A percentile compares a stretch with the other conserved stretches of the same genome.
These are phyloP conservation scores for Patella pellucida DNA, from an alignment of 2,888 invertebrate species.

Conservation along the genomic window DNA sequence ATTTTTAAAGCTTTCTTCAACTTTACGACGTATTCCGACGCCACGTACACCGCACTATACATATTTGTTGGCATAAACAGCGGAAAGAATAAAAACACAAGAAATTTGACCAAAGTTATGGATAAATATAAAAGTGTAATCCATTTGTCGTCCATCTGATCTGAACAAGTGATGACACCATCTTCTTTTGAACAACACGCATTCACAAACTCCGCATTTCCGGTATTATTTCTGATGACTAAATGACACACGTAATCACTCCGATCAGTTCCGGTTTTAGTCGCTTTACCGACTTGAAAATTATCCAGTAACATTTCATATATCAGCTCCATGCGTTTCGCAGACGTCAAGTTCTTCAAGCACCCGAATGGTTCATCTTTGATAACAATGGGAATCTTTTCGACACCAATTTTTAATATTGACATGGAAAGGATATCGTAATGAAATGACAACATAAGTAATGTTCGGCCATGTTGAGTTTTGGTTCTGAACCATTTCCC, in stretches of 20 bases:
- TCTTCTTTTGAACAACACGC: slow-evolving; percentile 54
- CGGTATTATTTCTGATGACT: slow-evolving; percentile 44
- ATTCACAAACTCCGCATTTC: slow-evolving; percentile 57
- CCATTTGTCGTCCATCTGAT: slow-evolving; percentile 55
- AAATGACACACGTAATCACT: slow-evolving; percentile 58
- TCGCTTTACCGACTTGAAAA: slow-evolving; percentile 22
- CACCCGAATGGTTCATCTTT: slow-evolving; percentile 61
- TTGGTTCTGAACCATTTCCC: slow-evolving; percentile 63
- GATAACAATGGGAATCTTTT: slow-evolving; percentile 50
- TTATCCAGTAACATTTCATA: slow-evolving; percentile 49
- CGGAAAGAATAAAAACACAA: slow-evolving; percentile 62
- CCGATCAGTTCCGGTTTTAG: slow-evolving; percentile 19
- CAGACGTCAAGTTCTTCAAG: slow-evolving; percentile 34
- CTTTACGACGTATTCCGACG: slow-evolving; percentile 64
- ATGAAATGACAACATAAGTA: slow-evolving; percentile 66
- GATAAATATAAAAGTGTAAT: slow-evolving; percentile 59
- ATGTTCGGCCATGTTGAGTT: slow-evolving; percentile 62
- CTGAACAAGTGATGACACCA: slow-evolving; percentile 49
- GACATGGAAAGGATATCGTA: slow-evolving; percentile 64
- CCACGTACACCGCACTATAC: slow-evolving; percentile 61
- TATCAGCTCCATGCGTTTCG: slow-evolving; percentile 38
- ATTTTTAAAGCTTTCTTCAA: slow-evolving; percentile 52
- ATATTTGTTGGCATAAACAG: slow-evolving; percentile 58
- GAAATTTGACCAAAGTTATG: slow-evolving; percentile 58
- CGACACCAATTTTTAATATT: slow-evolving; percentile 64